Evolutionary conservation across 2,888 invertebrate genomes (phyloP).

Genomic region (Drosophila hamatofila): DNA sequence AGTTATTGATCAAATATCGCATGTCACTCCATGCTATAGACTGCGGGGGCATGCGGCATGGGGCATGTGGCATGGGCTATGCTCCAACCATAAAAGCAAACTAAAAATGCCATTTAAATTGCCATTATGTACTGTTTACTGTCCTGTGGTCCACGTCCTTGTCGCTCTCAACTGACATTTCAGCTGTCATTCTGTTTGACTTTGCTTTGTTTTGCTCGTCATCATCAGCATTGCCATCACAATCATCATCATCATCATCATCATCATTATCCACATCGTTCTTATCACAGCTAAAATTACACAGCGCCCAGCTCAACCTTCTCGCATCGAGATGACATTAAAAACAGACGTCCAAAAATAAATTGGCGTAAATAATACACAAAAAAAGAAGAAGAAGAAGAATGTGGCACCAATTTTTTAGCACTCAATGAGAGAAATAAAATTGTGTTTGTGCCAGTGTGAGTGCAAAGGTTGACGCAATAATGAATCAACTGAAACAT

Average conservation of each 20-base stretch:
- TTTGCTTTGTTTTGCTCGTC: constrained; percentile 44
- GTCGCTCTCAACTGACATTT: constrained; percentile 27
- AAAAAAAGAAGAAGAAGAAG: constrained; percentile 23
- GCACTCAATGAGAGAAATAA: constrained; percentile 50
- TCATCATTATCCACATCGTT: constrained; percentile 37
- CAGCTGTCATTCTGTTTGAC: constrained; percentile 40
- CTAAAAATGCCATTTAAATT: constrained; percentile 79
- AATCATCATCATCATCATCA: constrained; percentile 23
- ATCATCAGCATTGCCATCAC: constrained; percentile 5
- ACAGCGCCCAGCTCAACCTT: constrained; percentile 5
- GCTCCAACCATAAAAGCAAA: constrained; percentile 60
- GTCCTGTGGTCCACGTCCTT: constrained; percentile 48
- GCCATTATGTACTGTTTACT: constrained; percentile 76
- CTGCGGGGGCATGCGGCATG: background rate
- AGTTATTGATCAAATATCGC: constrained; percentile 79
- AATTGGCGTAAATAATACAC: constrained; percentile 64
- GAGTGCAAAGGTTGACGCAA: constrained; percentile 16
- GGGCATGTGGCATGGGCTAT: background rate
- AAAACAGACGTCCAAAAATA: constrained; percentile 59
- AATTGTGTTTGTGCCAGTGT: constrained; percentile 8
- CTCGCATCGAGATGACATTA: constrained; percentile 44
- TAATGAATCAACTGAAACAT: constrained; percentile 48
- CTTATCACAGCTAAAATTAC: constrained; percentile 40
- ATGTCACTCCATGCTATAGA: constrained; percentile 57
- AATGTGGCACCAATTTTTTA: constrained; percentile 49